Evolutionary conservation across 2,888 invertebrate species (phyloP).

Genomic region (Sicus ferrugineus): DNA sequence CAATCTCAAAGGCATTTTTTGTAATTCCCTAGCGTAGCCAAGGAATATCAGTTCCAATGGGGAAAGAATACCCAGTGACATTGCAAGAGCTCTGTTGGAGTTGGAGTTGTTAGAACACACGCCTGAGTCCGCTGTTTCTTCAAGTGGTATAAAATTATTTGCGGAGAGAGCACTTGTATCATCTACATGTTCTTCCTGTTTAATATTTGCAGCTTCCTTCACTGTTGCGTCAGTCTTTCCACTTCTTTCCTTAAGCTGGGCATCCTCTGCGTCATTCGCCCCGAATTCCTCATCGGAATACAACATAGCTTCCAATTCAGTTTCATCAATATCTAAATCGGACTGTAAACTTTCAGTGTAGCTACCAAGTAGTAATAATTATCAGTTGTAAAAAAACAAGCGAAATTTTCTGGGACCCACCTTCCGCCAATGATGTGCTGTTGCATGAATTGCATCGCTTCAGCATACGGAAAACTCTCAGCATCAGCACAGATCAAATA

Average conservation of each 20-base stretch:
- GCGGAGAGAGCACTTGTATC: not conserved
- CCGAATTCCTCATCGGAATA: constrained; percentile 29
- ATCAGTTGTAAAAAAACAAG: not conserved
- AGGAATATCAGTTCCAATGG: constrained; percentile 45
- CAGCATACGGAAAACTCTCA: constrained; percentile 34
- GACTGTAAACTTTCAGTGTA: constrained; percentile 17
- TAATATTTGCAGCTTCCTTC: not conserved
- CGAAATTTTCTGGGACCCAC: constrained; percentile 28
- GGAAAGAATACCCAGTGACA: constrained; percentile 37
- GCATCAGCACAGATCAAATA: constrained; percentile 37
- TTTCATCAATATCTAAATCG: constrained; percentile 35
- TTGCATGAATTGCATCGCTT: constrained; percentile 44
- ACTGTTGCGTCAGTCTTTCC: too few species aligned
- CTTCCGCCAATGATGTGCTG: constrained; percentile 37
- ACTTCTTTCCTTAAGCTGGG: not conserved
- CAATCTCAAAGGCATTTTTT: constrained; percentile 43
- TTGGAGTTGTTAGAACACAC: too few species aligned
- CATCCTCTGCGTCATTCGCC: not conserved
- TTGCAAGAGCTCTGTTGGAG: not conserved
- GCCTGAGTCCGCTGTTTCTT: too few species aligned
- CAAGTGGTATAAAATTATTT: not conserved
- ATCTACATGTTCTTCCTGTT: not conserved
- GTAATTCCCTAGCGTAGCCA: constrained; percentile 44
- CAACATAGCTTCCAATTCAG: constrained; percentile 26
- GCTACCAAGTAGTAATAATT: not conserved